Conservation (phyloP, 2,113 vertebrate species). For the Chionodraco myersi region DNA sequence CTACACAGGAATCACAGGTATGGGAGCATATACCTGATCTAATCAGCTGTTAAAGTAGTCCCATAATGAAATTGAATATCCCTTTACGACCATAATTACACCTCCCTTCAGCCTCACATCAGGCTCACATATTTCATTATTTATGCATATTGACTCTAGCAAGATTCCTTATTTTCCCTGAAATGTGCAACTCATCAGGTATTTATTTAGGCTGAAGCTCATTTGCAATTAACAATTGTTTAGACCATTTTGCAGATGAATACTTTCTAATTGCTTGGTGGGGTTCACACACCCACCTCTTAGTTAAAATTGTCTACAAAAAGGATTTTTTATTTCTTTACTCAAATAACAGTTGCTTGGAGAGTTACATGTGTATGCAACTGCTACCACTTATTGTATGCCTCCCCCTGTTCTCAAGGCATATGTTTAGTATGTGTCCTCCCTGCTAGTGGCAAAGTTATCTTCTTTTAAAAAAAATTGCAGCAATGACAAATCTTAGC, state of each 20-base stretch:
- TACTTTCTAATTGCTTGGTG: conserved; percentile 54
- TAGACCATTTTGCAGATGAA: conserved; percentile 59
- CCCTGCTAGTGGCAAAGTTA: background rate
- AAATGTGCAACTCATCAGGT: conserved; percentile 60
- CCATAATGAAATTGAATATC: conserved; percentile 44
- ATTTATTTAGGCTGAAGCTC: conserved; percentile 56
- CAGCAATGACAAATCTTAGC: background rate
- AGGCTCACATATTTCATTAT: conserved; percentile 53
- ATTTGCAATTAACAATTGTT: conserved; percentile 56
- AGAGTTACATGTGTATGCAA: background rate
- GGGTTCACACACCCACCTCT: conserved; percentile 4
- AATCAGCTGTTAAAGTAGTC: conserved; percentile 61
- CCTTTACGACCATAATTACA: conserved; percentile 61
- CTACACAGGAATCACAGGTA: conserved; percentile 31
- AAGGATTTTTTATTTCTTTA: background rate
- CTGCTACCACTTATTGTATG: background rate
- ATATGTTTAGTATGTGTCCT: background rate
- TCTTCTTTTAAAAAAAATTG: conserved; percentile 3
- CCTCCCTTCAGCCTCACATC: conserved; percentile 43
- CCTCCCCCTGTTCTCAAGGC: background rate
- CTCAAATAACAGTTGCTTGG: background rate
- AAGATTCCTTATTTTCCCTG: conserved; percentile 22
- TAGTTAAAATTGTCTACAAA: conserved; percentile 10
- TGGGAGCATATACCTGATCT: conserved; percentile 40
- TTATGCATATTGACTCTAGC: conserved; percentile 44